A percentile compares a stretch with the other conserved stretches of the same genome.
Evolutionary conservation across 1,140 invertebrate species (phyloP).

Genomic region (Rhyzopertha dominica): DNA sequence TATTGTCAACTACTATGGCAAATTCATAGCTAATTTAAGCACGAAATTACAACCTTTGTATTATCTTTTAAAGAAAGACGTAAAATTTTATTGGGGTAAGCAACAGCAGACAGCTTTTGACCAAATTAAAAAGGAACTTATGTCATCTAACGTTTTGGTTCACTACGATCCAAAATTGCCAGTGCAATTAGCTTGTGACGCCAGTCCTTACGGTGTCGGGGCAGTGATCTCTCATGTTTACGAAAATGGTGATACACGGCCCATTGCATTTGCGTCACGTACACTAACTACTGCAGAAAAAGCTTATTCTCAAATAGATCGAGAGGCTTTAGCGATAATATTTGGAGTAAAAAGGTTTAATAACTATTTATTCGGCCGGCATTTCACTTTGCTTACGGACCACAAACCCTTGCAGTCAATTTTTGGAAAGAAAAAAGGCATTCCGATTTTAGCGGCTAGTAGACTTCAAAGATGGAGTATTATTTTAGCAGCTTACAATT

Average conservation of each 20-base stretch:
- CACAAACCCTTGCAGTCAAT: conserved; percentile 18
- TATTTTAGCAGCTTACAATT: conserved; percentile 20
- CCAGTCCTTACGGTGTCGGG: conserved; percentile 38
- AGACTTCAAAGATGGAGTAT: conserved; percentile 18
- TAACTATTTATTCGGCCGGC: conserved; percentile 18
- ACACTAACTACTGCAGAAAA: conserved; percentile 18
- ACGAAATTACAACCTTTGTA: conserved; percentile 41
- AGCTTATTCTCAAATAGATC: conserved; percentile 27
- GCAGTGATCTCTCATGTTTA: conserved; percentile 38
- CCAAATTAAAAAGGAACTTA: conserved; percentile 31
- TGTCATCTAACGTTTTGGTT: conserved; percentile 25
- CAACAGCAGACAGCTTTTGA: conserved; percentile 37
- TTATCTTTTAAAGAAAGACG: conserved; percentile 38
- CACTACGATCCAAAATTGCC: conserved; percentile 35
- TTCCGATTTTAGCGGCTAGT: conserved; percentile 10
- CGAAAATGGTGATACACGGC: conserved; percentile 29
- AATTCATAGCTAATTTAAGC: conserved; percentile 43
- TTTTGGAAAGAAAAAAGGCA: conserved; percentile 20
- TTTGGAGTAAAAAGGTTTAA: conserved; percentile 25
- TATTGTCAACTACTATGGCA: conserved; percentile 42
- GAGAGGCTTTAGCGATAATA: conserved; percentile 27
- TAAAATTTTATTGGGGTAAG: conserved; percentile 36
- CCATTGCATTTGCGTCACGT: conserved; percentile 38
- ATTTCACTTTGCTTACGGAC: conserved; percentile 21
- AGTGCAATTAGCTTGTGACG: conserved; percentile 37